Evolutionary conservation across 1,140 invertebrate genomes (phyloP), one percentile per base, ranked within the genome.

Genomic region (Nasonia vitripennis): DNA sequence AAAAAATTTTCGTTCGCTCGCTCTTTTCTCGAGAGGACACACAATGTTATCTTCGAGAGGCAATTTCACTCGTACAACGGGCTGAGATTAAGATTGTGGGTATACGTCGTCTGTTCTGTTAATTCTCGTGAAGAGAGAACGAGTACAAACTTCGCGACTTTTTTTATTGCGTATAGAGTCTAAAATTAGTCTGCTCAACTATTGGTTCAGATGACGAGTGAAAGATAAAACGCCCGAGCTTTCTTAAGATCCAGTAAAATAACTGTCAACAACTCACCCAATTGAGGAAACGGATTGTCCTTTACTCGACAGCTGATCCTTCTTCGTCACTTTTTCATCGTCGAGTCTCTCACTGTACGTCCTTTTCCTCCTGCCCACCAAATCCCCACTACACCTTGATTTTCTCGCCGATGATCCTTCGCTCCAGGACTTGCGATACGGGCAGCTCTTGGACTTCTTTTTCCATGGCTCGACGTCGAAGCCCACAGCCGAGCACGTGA

Each of bases 341-440:
- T 67, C 79, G 10, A 17, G 12, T 62, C 68, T 78, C 37, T 81
- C 80, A 68, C 71, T 86, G 51, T 74, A 68, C 27, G 77, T 89
- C 34, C 78, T 78, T 2, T 75, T 85, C 27, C 86, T 84, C 71
- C 34, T 81, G 81, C 23, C 80, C 68, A 51, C 83, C 37, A 31
- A n/a, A 70, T 68, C 68, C 27, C 78, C 86, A 81, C 12, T 74
- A n/a, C 20, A 27, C 51, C 27, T 78, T 73, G 27, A 87, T 71
- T 1, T 70, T 23, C 14, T n/a, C 3, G 31, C 0, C 78, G 31
- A 68, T 9, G 80, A 86, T 14, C 87, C 87, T 48, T 89, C 88
- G 6, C 89, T 91, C 91, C 91, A 92, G 5, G 91, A 92, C 82
- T 92, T 92, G 31, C 89, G 86, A 75, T 89, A 75, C 1, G 9